Percentiles rank a stretch among this genome's conserved stretches.
Evolutionary conservation across 2,113 vertebrate genomes (phyloP).

Genomic region (Notothenia rossii): DNA sequence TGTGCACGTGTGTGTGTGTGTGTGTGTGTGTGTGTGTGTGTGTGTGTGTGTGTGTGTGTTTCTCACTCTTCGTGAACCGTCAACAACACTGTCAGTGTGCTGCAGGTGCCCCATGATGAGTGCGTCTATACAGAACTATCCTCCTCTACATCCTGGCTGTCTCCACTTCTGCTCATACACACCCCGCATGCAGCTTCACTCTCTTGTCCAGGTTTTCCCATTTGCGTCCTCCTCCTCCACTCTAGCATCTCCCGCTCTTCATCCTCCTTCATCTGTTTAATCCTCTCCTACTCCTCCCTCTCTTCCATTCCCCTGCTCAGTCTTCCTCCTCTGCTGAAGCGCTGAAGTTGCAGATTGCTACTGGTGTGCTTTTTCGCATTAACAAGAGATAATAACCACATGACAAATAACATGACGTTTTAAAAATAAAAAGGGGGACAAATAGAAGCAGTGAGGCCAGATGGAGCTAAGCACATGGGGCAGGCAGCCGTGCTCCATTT

Average conservation of each 20-base stretch:
- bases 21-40: too few species aligned
- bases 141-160: slow-evolving; percentile 52
- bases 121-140: slow-evolving; percentile 56
- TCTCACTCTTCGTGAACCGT: slow-evolving; percentile 47
- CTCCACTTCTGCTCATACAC: slow-evolving; percentile 40
- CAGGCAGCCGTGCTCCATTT: slow-evolving; percentile 54
- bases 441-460: slow-evolving; percentile 33
- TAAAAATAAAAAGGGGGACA: slow-evolving; percentile 21
- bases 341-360: slow-evolving; percentile 44
- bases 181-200: slow-evolving; percentile 49
- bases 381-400: slow-evolving; percentile 59
- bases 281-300: slow-evolving; percentile 67
- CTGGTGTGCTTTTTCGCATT: slow-evolving; percentile 38
- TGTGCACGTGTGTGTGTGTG: background rate
- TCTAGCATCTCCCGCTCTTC: slow-evolving; percentile 51
- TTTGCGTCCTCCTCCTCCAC: slow-evolving; percentile 44
- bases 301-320: slow-evolving; percentile 43
- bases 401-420: slow-evolving; percentile 52
- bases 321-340: slow-evolving; percentile 52
- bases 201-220: slow-evolving; percentile 62
- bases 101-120: slow-evolving; percentile 69
- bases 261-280: slow-evolving; percentile 73
- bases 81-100: slow-evolving; percentile 52
- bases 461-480: slow-evolving; percentile 19
- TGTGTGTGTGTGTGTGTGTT: slow-evolving; percentile 1